Percentiles rank a stretch among this genome's conserved stretches.
These are phyloP conservation scores for Cantharis flavilabris DNA, from an alignment of 2,888 invertebrate genomes.

Conservation along the genomic window DNA sequence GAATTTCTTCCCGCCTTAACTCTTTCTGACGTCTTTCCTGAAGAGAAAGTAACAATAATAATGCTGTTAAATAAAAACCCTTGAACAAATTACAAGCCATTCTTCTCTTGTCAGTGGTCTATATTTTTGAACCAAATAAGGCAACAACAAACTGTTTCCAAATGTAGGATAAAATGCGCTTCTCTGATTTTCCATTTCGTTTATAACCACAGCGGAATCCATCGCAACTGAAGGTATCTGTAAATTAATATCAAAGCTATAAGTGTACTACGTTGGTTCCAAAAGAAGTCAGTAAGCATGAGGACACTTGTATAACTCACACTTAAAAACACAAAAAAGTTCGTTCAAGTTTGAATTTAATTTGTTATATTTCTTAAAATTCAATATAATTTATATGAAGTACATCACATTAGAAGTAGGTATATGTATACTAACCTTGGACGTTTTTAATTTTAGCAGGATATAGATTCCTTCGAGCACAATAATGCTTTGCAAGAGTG, in stretches of 20 bases:
- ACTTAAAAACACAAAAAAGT: too few species aligned
- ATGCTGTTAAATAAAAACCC: neutral
- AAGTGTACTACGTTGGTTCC: too few species aligned
- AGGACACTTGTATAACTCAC: too few species aligned
- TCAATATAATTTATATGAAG: too few species aligned
- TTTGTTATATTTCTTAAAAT: too few species aligned
- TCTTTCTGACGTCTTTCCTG: slow-evolving; percentile 11
- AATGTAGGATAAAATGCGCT: neutral
- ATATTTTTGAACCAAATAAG: neutral
- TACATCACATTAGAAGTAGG: too few species aligned
- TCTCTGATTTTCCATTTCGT: neutral
- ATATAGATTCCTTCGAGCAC: neutral
- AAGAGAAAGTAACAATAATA: neutral
- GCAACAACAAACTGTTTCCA: neutral
- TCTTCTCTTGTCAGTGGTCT: neutral
- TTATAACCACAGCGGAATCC: neutral
- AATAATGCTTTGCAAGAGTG: slow-evolving; percentile 26
- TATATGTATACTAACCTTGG: too few species aligned
- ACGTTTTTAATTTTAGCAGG: neutral
- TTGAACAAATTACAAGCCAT: neutral
- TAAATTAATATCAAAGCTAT: neutral
- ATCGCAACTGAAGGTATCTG: neutral
- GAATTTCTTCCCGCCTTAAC: slow-evolving; percentile 1
- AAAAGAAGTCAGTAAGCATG: too few species aligned
- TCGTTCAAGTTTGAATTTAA: too few species aligned